A percentile compares a stretch with the other conserved stretches of the same genome.
phyloP scores from a whole-genome alignment of 1,140 invertebrate species.

The Saccostrea cuccullata region DNA sequence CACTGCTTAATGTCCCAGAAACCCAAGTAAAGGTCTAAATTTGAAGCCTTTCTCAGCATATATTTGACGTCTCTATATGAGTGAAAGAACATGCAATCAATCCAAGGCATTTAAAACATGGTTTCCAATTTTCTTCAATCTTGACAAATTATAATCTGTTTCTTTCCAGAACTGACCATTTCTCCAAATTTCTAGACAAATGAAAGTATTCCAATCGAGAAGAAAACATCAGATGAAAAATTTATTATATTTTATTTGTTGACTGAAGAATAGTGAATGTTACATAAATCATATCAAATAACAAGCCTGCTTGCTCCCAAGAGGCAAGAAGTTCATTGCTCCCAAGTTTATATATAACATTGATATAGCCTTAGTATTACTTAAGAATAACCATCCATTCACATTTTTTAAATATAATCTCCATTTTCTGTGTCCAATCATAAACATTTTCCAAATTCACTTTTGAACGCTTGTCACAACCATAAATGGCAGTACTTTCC shows the following conservation, averaged over 20 bases:
- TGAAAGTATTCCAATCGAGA: not conserved
- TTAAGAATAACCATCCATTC: not conserved
- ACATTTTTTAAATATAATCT: not conserved
- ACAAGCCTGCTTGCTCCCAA: constrained; percentile 20
- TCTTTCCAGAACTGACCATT: no score
- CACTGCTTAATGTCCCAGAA: no score
- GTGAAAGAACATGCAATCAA: no score
- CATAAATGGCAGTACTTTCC: not conserved
- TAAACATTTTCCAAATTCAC: not conserved
- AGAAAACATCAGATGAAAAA: not conserved
- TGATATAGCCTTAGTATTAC: not conserved
- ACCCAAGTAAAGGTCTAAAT: no score
- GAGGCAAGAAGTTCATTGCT: constrained; percentile 29
- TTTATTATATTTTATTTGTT: constrained; percentile 23
- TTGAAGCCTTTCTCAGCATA: no score
- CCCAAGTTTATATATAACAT: not conserved
- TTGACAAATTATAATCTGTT: no score
- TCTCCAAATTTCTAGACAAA: no score
- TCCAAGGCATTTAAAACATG: no score
- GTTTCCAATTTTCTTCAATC: no score
- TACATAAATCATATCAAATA: constrained; percentile 20
- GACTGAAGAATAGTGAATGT: constrained; percentile 18
- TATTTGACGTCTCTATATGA: no score
- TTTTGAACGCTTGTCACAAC: not conserved
- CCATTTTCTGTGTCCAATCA: no score